These are phyloP conservation scores for Aspidoscelis tigris DNA, from an alignment of 2,113 vertebrate species.

Conservation along the genomic window DNA sequence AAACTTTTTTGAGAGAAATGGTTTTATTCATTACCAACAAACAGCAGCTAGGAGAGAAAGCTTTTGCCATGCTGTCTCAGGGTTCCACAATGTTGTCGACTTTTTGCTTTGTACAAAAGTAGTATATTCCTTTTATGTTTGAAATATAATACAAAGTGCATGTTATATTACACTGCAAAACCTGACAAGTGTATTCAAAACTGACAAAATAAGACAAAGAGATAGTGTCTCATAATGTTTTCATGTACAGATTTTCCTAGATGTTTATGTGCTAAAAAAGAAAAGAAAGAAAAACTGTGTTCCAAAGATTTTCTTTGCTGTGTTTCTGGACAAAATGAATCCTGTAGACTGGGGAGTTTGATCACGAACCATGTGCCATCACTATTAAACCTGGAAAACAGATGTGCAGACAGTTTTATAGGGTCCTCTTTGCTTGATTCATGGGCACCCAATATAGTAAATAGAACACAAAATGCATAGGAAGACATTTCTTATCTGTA, in stretches of 20 bases:
- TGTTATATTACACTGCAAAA: slow-evolving; percentile 31
- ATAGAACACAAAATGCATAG: not conserved
- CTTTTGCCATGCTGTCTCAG: slow-evolving; percentile 16
- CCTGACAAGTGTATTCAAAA: not conserved
- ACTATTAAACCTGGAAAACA: not conserved
- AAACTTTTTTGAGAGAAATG: slow-evolving; percentile 34
- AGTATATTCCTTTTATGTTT: slow-evolving; percentile 37
- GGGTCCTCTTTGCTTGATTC: not conserved
- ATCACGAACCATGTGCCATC: slow-evolving; percentile 40
- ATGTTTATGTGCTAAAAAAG: not conserved
- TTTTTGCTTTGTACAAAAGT: slow-evolving; percentile 35
- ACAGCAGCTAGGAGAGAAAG: slow-evolving; percentile 30
- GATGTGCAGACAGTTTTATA: not conserved
- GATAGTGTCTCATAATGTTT: slow-evolving; percentile 7
- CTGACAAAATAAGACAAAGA: slow-evolving; percentile 42
- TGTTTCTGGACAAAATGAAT: slow-evolving; percentile 18
- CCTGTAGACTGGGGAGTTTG: slow-evolving; percentile 25
- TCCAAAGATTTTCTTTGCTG: accelerated
- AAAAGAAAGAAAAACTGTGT: not conserved
- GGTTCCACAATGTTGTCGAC: not conserved
- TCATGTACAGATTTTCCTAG: slow-evolving; percentile 10
- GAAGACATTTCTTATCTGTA: accelerated
- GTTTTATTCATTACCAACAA: slow-evolving; percentile 19
- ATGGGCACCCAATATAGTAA: not conserved
- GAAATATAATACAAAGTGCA: slow-evolving; percentile 12